A percentile compares a stretch with the other conserved stretches of the same genome.
Evolutionary conservation across 2,888 invertebrate genomes (phyloP).

Genomic region (Osmoderma eremita): DNA sequence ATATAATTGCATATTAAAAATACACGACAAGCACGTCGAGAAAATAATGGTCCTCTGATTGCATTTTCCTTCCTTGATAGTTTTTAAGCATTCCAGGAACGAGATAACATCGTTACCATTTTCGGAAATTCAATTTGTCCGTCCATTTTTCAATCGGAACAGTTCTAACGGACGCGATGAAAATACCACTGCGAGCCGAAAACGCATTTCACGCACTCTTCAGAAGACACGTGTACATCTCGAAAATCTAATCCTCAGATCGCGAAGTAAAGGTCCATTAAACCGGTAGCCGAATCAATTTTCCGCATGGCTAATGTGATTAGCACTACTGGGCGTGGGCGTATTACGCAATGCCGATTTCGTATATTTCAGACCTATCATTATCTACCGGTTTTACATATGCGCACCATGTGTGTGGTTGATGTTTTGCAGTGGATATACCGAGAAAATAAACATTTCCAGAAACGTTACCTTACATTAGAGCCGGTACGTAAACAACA

Average conservation of each 20-base stretch:
- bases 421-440: too few relatives aligned
- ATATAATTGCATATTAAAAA: too few relatives aligned
- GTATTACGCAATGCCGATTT: constrained; percentile 5
- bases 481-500: too few relatives aligned
- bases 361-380: not conserved
- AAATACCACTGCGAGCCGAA: not conserved
- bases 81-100: not conserved
- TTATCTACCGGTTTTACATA: too few relatives aligned
- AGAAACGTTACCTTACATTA: too few relatives aligned
- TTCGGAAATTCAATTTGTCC: constrained; percentile 10
- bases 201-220: constrained; percentile 6
- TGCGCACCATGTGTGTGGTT: too few relatives aligned
- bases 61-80: too few relatives aligned
- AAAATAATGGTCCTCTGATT: too few relatives aligned
- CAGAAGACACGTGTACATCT: constrained; percentile 3
- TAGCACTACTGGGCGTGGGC: constrained; percentile 4
- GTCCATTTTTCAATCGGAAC: not conserved
- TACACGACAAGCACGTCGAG: too few relatives aligned
- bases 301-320: constrained; percentile 19
- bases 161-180: not conserved
- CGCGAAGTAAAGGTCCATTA: constrained; percentile 1
- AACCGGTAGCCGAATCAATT: constrained; percentile 25
- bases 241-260: constrained; percentile 11
- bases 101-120: constrained; percentile 15
- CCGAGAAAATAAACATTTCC: too few relatives aligned